Base-by-base conservation (phyloP, 2,113 vertebrate species). In the Circaetus gallicus region DNA sequence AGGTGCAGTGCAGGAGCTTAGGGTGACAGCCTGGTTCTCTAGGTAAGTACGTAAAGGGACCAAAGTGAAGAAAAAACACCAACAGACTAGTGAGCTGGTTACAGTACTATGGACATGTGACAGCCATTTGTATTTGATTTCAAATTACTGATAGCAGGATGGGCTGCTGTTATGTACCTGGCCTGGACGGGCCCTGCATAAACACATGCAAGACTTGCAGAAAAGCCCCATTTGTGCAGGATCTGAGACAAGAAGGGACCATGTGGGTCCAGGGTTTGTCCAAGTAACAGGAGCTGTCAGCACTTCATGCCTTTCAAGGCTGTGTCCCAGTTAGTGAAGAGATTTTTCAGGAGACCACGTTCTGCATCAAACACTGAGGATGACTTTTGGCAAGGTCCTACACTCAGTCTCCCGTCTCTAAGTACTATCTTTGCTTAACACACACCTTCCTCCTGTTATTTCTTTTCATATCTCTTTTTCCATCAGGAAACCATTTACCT, bases 401-500 rank as follows among this genome's bases (percentile, higher is more conserved):
- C 34, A 17, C 34, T 86, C 66, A 21, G 36, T 34, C 21, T 78
- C n/a, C 81, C 42, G 13, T 29, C 88, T 73, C 31, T 16, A 67
- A 18, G 18, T 10, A 32, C 72, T 36, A 34, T 38, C 82, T 93
- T 65, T 13, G 14, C 69, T 72, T 80, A 80, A 50, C 53, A 58
- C 47, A 53, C 43, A 40, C 65, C 67, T 80, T 62, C 56, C 74
- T 74, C 88, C 80, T 3, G 4, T 82, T 87, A 34, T 73, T 93
- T 95, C 82, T 87, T 96, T 72, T 88, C 83, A 56, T 79, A 93
- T 95, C 88, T 95, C 66, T 62, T 69, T 95, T 97, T 73, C 89
- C 67, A 97, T 96, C 91, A 98, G 96, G 95, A 98, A 98, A 95
- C 86, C 86, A 82, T 97, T 96, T 96, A 78, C 88, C 83, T 97